Evolutionary conservation across 2,113 vertebrate species (phyloP).

Genomic region (Scalopus aquaticus): DNA sequence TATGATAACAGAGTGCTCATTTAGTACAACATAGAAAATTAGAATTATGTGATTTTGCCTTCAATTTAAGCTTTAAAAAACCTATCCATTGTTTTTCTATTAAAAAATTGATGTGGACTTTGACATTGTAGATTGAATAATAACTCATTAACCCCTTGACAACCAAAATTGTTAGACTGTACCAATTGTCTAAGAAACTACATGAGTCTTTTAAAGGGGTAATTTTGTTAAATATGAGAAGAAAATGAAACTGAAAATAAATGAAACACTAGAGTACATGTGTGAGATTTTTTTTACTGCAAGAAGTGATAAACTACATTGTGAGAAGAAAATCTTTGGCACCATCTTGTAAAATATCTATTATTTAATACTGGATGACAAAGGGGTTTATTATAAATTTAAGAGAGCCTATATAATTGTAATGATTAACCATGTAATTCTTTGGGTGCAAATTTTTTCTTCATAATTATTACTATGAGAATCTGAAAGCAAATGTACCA

Average conservation of each 20-base stretch:
- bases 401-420: constrained; percentile 18
- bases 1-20: constrained; percentile 17
- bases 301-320: background rate
- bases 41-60: background rate
- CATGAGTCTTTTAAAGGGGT: background rate
- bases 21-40: background rate
- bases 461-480: constrained; percentile 55
- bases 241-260: background rate
- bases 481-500: constrained; percentile 56
- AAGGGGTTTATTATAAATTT: constrained; percentile 54
- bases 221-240: background rate
- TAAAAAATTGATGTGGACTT: background rate
- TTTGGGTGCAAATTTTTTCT: constrained; percentile 61
- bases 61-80: background rate
- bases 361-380: constrained; percentile 53
- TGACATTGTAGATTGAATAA: background rate
- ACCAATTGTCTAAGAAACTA: background rate
- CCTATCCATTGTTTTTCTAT: background rate
- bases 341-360: background rate
- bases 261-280: background rate
- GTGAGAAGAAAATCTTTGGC: constrained; percentile 7
- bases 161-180: background rate
- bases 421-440: constrained; percentile 45
- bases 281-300: background rate
- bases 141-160: background rate